Conservation (phyloP, 2,888 invertebrate genomes). For the Notodonta dromedarius region DNA sequence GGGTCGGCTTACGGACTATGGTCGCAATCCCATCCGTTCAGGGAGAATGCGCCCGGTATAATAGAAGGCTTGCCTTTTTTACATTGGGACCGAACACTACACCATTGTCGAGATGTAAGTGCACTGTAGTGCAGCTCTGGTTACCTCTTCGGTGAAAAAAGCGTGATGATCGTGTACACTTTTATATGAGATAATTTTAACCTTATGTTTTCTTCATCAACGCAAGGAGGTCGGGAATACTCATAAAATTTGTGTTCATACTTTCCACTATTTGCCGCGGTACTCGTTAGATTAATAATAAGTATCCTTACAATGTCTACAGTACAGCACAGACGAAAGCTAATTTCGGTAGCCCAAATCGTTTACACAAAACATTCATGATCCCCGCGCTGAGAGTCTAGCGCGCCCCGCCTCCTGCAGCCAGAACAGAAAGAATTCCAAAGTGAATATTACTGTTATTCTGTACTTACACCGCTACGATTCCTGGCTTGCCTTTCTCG, state of each 20-base stretch:
- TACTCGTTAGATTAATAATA: conserved; percentile 41
- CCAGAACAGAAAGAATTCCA: conserved; percentile 59
- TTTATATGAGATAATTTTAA: conserved; percentile 29
- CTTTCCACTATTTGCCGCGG: conserved; percentile 17
- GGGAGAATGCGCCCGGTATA: too few species aligned
- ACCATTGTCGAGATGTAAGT: too few species aligned
- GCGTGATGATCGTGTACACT: too few species aligned
- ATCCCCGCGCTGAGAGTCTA: conserved; percentile 10
- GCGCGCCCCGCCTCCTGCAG: conserved; percentile 33
- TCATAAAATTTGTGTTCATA: conserved; percentile 24
- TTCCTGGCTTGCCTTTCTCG: conserved; percentile 61
- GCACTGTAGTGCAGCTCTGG: too few species aligned
- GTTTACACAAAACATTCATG: conserved; percentile 38
- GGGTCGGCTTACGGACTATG: too few species aligned
- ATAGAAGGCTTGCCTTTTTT: too few species aligned
- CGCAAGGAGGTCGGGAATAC: conserved; percentile 12
- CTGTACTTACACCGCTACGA: conserved; percentile 66
- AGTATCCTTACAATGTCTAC: conserved; percentile 25
- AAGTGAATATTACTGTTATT: conserved; percentile 75
- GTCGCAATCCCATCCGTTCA: too few species aligned
- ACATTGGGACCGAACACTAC: too few species aligned
- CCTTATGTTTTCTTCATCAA: conserved; percentile 26
- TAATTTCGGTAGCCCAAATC: conserved; percentile 38
- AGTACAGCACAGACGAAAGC: conserved; percentile 28
- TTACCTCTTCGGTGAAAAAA: too few species aligned